phyloP scores from a whole-genome alignment of 2,113 vertebrate genomes.

The Pelvicachromis taeniatus region DNA sequence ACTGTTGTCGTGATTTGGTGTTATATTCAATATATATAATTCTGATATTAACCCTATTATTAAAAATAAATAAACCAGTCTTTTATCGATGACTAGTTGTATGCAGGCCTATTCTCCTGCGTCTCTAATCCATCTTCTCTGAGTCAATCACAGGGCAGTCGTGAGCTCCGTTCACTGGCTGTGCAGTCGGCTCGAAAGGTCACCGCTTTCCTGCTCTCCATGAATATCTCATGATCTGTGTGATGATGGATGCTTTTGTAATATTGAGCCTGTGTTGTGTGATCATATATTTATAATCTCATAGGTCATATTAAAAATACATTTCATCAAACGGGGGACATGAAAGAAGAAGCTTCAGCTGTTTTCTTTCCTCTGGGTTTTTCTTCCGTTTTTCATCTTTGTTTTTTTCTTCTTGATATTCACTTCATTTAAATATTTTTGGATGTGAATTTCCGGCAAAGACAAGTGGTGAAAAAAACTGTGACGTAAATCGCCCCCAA shows the following conservation, averaged over 20 bases:
- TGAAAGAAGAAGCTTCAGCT: neutral
- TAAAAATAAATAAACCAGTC: neutral
- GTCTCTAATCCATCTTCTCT: neutral
- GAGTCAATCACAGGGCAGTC: neutral
- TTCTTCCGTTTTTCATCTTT: neutral
- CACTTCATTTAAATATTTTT: neutral
- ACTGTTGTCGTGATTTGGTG: neutral
- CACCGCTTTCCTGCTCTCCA: neutral
- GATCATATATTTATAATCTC: neutral
- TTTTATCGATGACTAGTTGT: neutral
- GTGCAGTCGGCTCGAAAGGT: neutral
- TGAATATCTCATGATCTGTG: constrained; percentile 8
- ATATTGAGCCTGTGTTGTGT: neutral
- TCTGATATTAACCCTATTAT: neutral
- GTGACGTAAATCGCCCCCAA: neutral
- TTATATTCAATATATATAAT: neutral
- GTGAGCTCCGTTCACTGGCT: neutral
- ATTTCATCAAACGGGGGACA: neutral
- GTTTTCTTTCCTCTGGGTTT: neutral
- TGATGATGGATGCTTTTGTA: neutral
- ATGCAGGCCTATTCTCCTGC: neutral
- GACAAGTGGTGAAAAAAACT: neutral
- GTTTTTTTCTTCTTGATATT: neutral
- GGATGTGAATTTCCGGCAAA: constrained; percentile 3
- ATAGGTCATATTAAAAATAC: neutral